A percentile compares a stretch with the other conserved stretches of the same genome.
phyloP scores from a whole-genome alignment of 2,797 vertebrate genomes.

The Chiloscyllium punctatum region DNA sequence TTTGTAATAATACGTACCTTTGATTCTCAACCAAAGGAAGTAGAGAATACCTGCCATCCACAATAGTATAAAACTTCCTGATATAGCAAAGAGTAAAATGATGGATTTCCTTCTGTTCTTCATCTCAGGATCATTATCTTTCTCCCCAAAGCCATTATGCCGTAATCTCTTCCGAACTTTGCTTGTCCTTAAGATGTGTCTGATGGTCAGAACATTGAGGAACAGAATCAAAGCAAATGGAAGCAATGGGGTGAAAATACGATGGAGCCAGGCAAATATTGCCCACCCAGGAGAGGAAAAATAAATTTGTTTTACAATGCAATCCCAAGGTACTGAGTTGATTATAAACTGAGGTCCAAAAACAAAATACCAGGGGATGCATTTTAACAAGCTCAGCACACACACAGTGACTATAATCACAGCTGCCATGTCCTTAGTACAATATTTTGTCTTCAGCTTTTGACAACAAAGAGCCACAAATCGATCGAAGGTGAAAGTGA shows the following conservation, averaged over 20 bases:
- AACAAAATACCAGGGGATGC: slow-evolving; percentile 22
- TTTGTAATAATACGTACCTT: neutral
- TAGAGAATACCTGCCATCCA: neutral
- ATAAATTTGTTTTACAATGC: neutral
- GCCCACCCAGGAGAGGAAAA: neutral
- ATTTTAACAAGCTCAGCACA: neutral
- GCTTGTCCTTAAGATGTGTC: neutral
- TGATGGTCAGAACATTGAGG: neutral
- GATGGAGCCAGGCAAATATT: neutral
- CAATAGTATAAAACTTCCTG: neutral
- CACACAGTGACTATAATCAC: neutral
- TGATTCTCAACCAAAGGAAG: slow-evolving; percentile 7
- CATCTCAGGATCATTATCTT: neutral
- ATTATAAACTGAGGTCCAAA: neutral
- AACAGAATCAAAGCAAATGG: slow-evolving; percentile 5
- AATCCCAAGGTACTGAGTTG: neutral
- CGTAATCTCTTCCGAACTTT: neutral
- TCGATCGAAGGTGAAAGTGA: slow-evolving; percentile 28
- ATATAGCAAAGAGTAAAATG: neutral
- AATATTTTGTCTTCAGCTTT: slow-evolving; percentile 12
- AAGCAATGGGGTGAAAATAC: neutral
- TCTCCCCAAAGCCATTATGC: neutral
- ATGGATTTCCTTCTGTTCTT: slow-evolving; percentile 19
- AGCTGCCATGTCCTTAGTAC: neutral
- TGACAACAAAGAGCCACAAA: slow-evolving; percentile 13